phyloP scores from a whole-genome alignment of 64 coral and sea anemone species.

The Catalaphyllia jardinei region DNA sequence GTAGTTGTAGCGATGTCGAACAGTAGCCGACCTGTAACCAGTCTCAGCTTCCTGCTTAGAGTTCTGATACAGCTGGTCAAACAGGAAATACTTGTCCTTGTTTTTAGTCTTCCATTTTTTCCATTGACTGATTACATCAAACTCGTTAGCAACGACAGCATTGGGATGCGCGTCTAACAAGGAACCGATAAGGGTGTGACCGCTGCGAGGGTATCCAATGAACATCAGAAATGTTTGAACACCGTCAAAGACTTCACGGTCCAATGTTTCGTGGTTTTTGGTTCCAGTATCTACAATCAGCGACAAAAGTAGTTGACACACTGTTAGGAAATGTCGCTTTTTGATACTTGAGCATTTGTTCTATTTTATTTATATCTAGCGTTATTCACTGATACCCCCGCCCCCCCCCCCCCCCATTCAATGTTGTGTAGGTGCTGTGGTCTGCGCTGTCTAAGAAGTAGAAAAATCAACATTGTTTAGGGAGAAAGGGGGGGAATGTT shows the following conservation, averaged over 20 bases:
- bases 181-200: conserved; percentile 86
- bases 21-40: background rate
- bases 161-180: conserved; percentile 93
- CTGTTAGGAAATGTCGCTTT: too few species aligned
- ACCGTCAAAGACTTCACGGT: conserved; percentile 56
- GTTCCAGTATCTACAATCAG: too few species aligned
- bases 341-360: too few species aligned
- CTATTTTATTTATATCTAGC: too few species aligned
- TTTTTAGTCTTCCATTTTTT: conserved; percentile 53
- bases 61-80: conserved; percentile 87
- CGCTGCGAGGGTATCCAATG: conserved; percentile 93
- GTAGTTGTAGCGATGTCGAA: conserved; percentile 40
- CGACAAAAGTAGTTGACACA: too few species aligned
- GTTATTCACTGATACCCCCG: too few species aligned
- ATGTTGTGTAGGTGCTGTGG: too few species aligned
- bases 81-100: conserved; percentile 81
- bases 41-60: conserved; percentile 12
- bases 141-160: conserved; percentile 83
- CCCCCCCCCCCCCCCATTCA: too few species aligned
- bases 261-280: background rate
- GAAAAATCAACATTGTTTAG: too few species aligned
- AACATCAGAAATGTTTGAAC: conserved; percentile 79
- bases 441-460: too few species aligned
- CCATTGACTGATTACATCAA: conserved; percentile 79
- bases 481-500: too few species aligned